Base-by-base conservation (phyloP, 2,797 vertebrate genomes). In the Gymnothorax javanicus region DNA sequence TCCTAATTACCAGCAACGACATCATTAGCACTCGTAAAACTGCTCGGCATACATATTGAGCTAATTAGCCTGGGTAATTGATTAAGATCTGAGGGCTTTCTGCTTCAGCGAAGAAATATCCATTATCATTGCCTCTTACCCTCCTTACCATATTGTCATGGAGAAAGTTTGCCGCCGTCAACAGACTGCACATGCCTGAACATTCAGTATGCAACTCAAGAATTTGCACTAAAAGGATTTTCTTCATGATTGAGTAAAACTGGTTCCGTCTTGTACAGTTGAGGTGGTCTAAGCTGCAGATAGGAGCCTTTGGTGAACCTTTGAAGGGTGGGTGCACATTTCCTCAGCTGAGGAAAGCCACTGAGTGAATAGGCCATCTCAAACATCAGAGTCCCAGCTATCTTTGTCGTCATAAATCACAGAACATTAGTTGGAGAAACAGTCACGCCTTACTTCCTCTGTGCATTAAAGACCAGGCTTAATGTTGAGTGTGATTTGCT, bases 1-100 rank as follows among this genome's bases (percentile, higher is more conserved):
- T 90, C 91, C 89, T 92, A 91, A 92, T 94, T 92, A 94, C 90
- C 0, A 85, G 89, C 91, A 90, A 88, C 90, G 87, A 83, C 91
- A 89, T 93, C 89, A 91, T 94, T 93, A 92, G 86, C 58, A 71
- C 87, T 86, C 15, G 83, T 84, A 84, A 89, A 56, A 75, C 56
- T 59, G n/a, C 25, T 85, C 20, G 27, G 56, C 84, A 87, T 88
- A 62, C 86, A 57, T 79, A 87, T 79, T 84, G 82, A 62, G 58
- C 20, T 84, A 87, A 87, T 84, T 84, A 84, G 71, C 73, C 58
- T 25, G 59, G 83, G 84, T 91, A 91, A 93, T 92, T 91, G 88
- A 91, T 92, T 88, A 87, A 89, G n/a, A 85, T 82, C 69, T 9
- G n/a, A 43, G 71, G 64, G 86, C 7, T 64, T 71, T 84, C 54